These are phyloP conservation scores for Amphipyra tragopoginis DNA, from an alignment of 2,888 invertebrate genomes.

Conservation along the genomic window DNA sequence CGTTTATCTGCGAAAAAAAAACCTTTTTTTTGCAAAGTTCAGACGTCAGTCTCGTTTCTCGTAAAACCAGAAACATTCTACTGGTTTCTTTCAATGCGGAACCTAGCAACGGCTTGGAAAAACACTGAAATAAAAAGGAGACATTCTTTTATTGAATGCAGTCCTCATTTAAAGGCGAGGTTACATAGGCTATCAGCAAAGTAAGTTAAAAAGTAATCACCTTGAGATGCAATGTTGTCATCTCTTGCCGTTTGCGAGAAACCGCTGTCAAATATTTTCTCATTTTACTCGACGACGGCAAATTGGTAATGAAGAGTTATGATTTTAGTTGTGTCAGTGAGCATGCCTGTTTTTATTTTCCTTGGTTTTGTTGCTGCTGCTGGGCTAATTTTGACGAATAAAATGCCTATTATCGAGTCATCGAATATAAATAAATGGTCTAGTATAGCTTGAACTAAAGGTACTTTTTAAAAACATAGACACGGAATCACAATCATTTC, in stretches of 20 bases:
- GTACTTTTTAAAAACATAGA: too few relatives aligned
- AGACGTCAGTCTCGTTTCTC: background rate
- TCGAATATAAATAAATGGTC: too few relatives aligned
- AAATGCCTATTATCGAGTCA: background rate
- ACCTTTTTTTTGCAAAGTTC: slow-evolving; percentile 1
- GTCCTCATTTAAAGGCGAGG: slow-evolving; percentile 3
- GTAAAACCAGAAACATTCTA: slow-evolving; percentile 29
- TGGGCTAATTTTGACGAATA: background rate
- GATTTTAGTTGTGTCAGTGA: slow-evolving; percentile 6
- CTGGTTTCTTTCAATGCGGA: slow-evolving; percentile 37
- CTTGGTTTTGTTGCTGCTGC: background rate
- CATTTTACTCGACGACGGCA: slow-evolving; percentile 20
- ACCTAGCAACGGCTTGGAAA: slow-evolving; percentile 17
- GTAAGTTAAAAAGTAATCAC: slow-evolving; percentile 36
- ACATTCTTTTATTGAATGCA: slow-evolving; percentile 12
- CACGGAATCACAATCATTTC: too few relatives aligned
- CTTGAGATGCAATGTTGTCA: slow-evolving; percentile 21
- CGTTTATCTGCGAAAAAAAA: background rate
- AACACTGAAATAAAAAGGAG: slow-evolving; percentile 13
- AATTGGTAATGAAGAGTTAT: slow-evolving; percentile 29
- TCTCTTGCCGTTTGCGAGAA: slow-evolving; percentile 9
- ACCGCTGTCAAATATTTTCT: slow-evolving; percentile 46
- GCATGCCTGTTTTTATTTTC: slow-evolving; percentile 9
- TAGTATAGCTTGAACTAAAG: too few relatives aligned
- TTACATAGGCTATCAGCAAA: slow-evolving; percentile 14